A percentile compares a stretch with the other conserved stretches of the same genome.
These are phyloP conservation scores for Ochotona princeps DNA, from an alignment of 2,113 vertebrate species.

Conservation along the genomic window DNA sequence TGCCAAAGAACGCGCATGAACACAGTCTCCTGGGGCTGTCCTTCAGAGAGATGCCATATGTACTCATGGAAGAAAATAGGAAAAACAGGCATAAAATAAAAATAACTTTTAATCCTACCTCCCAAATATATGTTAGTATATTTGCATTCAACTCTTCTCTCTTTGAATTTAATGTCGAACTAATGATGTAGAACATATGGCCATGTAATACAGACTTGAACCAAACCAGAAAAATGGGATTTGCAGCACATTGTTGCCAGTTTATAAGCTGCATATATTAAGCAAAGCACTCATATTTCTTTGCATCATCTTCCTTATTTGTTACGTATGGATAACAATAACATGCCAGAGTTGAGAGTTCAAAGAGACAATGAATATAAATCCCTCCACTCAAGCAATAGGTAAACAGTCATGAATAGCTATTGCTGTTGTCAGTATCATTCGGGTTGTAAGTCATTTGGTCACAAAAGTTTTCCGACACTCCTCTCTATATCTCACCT, in stretches of 20 bases:
- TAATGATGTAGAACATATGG: background rate
- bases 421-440: background rate
- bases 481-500: background rate
- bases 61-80: background rate
- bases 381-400: background rate
- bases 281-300: background rate
- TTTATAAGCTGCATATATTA: background rate
- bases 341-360: background rate
- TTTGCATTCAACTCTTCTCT: conserved; percentile 28
- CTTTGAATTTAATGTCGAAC: background rate
- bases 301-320: background rate
- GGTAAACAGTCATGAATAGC: background rate
- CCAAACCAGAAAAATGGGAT: background rate
- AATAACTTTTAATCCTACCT: background rate
- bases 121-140: background rate
- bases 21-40: background rate
- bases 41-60: background rate
- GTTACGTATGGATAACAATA: background rate
- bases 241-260: background rate
- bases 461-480: background rate
- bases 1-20: conserved; percentile 1
- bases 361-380: background rate
- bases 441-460: background rate
- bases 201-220: background rate
- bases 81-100: conserved; percentile 22